Conservation (phyloP, 1,140 invertebrate species). For the Tribolium madens region DNA sequence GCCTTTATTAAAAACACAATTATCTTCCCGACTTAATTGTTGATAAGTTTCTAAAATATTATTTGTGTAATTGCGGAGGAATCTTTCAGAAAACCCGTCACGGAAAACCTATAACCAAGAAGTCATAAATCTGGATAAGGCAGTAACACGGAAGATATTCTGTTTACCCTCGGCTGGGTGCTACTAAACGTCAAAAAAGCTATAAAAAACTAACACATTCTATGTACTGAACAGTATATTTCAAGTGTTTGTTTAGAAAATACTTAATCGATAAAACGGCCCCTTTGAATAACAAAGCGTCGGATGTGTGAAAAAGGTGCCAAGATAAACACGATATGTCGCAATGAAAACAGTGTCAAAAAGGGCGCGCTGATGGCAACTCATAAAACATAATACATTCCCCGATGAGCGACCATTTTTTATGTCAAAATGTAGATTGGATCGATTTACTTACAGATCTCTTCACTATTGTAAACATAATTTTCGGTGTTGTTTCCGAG, state of each 20-base stretch:
- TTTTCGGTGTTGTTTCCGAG: not conserved
- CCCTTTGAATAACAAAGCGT: slow-evolving; percentile 37
- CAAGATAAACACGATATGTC: slow-evolving; percentile 28
- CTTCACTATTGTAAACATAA: slow-evolving; percentile 1
- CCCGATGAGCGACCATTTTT: slow-evolving; percentile 9
- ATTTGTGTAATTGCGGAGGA: slow-evolving; percentile 1
- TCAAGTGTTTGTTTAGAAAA: slow-evolving; percentile 36
- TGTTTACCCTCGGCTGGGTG: slow-evolving; percentile 28
- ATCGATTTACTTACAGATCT: slow-evolving; percentile 29
- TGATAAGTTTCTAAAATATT: not conserved
- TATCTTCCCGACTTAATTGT: slow-evolving; percentile 1
- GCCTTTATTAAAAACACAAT: slow-evolving; percentile 30
- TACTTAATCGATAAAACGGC: slow-evolving; percentile 35
- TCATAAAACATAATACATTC: slow-evolving; percentile 28
- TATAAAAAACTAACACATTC: slow-evolving; percentile 14
- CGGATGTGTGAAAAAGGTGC: slow-evolving; percentile 30
- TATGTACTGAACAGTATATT: slow-evolving; percentile 33
- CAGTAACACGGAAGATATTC: slow-evolving; percentile 25
- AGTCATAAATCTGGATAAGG: slow-evolving; percentile 35
- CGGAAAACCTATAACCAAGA: slow-evolving; percentile 20
- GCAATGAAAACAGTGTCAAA: slow-evolving; percentile 26
- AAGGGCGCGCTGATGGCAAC: not conserved
- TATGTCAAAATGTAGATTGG: slow-evolving; percentile 23
- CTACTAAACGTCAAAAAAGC: slow-evolving; percentile 33
- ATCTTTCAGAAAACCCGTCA: slow-evolving; percentile 14